Conservation (phyloP, 2,888 invertebrate genomes). For the Andrena trimmerana region DNA sequence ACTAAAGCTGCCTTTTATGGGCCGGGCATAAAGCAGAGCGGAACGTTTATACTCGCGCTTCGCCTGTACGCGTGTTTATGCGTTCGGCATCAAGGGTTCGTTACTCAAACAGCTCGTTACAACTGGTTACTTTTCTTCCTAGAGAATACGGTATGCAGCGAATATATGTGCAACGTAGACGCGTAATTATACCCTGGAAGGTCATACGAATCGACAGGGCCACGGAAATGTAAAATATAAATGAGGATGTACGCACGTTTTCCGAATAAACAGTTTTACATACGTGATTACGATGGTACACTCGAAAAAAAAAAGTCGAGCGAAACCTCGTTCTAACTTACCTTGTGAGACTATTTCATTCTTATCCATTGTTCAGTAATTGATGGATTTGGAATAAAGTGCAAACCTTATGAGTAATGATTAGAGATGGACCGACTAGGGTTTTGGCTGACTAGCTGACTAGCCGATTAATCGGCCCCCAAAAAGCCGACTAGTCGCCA, state of each 20-base stretch:
- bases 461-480: too few relatives aligned
- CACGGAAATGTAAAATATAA: slow-evolving; percentile 6
- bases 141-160: slow-evolving; percentile 35
- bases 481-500: too few relatives aligned
- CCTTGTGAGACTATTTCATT: too few relatives aligned
- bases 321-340: too few relatives aligned
- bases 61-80: slow-evolving; percentile 64
- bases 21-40: slow-evolving; percentile 63
- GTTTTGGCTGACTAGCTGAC: too few relatives aligned
- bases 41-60: slow-evolving; percentile 64
- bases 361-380: too few relatives aligned
- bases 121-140: slow-evolving; percentile 59
- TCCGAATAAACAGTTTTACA: background rate
- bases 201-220: background rate
- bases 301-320: too few relatives aligned
- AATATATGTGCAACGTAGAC: slow-evolving; percentile 23
- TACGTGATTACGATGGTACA: background rate
- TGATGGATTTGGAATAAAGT: too few relatives aligned
- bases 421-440: too few relatives aligned
- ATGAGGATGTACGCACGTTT: background rate
- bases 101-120: slow-evolving; percentile 67
- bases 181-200: slow-evolving; percentile 39
- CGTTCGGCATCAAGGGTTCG: slow-evolving; percentile 64
- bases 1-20: slow-evolving; percentile 65
- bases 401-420: too few relatives aligned